Percentiles rank a stretch among this genome's conserved stretches.
phyloP scores from a whole-genome alignment of 2,797 vertebrate species.

The Dermochelys coriacea region DNA sequence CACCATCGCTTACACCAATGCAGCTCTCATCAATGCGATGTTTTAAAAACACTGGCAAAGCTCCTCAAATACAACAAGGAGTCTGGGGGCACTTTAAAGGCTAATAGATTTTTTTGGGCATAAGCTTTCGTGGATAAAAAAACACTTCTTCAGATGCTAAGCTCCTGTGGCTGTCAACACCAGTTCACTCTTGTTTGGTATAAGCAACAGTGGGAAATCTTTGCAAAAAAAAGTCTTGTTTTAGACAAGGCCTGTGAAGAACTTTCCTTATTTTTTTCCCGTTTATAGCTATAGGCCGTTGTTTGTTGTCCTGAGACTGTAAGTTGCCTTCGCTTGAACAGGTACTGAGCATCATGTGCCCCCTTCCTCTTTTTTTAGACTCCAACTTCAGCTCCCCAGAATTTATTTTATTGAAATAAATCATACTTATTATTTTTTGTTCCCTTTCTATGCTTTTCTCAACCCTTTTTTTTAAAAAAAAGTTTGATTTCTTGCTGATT shows the following conservation, averaged over 20 bases:
- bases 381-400: background rate
- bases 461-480: background rate
- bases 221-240: background rate
- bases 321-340: background rate
- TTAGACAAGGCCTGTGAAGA: background rate
- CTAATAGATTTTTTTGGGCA: too few species aligned
- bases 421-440: background rate
- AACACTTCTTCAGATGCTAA: too few species aligned
- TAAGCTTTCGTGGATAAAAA: too few species aligned
- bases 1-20: background rate
- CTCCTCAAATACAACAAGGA: background rate
- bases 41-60: fast-evolving
- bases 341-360: background rate
- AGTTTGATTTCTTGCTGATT: background rate
- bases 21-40: background rate
- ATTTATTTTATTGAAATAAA: background rate
- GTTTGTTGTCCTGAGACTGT: background rate
- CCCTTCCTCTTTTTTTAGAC: background rate
- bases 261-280: background rate
- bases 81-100: too few species aligned
- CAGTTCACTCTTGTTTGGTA: background rate
- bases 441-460: background rate
- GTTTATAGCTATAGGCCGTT: background rate
- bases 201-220: background rate
- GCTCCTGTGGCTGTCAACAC: too few species aligned